Evolutionary conservation across 1,140 invertebrate genomes (phyloP), one percentile per base, ranked within the genome.

Genomic region (Musca domestica): DNA sequence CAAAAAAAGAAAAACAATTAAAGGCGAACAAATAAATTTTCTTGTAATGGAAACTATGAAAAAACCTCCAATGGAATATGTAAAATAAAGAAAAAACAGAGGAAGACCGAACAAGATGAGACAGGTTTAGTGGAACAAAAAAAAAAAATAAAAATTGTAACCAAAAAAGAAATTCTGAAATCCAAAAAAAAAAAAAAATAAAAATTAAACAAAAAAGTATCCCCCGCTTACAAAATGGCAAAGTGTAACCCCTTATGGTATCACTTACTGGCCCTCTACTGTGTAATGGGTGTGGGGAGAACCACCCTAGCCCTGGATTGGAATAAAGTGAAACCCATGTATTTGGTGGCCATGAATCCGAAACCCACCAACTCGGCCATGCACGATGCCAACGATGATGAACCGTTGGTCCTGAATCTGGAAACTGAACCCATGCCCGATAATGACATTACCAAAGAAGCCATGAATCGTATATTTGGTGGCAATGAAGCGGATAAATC

Each of bases 281-380:
- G 2, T 2, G 3, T 49, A 49, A 51, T 5, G n/a, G 12, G 2
- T 34, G 19, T 51, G 23, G 52, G 27, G 17, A 54, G 19, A 22
- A n/a, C 22, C 52, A 49, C 30, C 1, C 64, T 65, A 14, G 73
- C 74, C 30, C 67, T 80, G 19, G 77, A 80, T 63, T 81, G 78
- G 78, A 73, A 74, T 61, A 69, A 74, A 68, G 78, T 81, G 64
- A 80, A 80, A 67, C 78, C 78, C 46, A 81, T 81, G 78, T 78
- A 77, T 72, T 68, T 80, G 69, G 73, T 80, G 14, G 78, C 77
- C 56, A 80, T 80, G 75, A 74, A 74, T 69, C 41, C 63, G 12
- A 23, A 48, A 17, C 65, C 48, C 20, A 61, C 22, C 10, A 41
- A 20, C 15, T 30, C 27, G 2, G 3, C 56, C 15, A 61, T 61